Conservation (phyloP, 2,888 invertebrate species). For the Microctonus aethiopoides region DNA sequence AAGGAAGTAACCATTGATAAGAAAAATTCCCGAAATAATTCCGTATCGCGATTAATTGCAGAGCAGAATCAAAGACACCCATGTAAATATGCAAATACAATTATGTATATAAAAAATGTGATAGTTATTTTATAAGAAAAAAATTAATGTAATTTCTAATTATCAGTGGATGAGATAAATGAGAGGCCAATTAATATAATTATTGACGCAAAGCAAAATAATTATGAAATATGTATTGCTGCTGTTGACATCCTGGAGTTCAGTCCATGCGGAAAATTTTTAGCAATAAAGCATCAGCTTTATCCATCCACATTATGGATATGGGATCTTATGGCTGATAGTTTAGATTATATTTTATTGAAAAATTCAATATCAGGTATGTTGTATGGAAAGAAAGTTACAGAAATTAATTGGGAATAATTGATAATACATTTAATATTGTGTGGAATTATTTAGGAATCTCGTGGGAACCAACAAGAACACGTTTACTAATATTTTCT, state of each 20-base stretch:
- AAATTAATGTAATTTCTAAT: background rate
- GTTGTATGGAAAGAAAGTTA: background rate
- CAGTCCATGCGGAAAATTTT: constrained; percentile 59
- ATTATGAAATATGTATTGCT: constrained; percentile 47
- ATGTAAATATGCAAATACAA: constrained; percentile 5
- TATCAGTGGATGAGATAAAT: constrained; percentile 58
- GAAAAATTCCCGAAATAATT: constrained; percentile 30
- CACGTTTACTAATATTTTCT: constrained; percentile 53
- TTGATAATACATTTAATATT: constrained; percentile 1
- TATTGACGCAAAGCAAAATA: constrained; percentile 46
- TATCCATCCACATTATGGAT: constrained; percentile 62
- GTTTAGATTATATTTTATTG: constrained; percentile 57
- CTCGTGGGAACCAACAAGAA: constrained; percentile 53
- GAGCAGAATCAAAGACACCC: constrained; percentile 11
- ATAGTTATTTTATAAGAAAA: too few species aligned
- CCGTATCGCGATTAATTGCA: background rate
- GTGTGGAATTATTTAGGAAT: constrained; percentile 45
- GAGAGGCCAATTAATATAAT: constrained; percentile 59
- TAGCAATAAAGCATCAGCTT: constrained; percentile 58
- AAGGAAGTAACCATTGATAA: constrained; percentile 51
- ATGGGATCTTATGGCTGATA: constrained; percentile 57
- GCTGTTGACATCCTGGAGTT: constrained; percentile 58
- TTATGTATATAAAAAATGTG: too few species aligned
- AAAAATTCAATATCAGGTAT: constrained; percentile 57
- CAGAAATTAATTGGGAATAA: constrained; percentile 3